Evolutionary conservation across 2,888 invertebrate species (phyloP), one percentile per base, ranked within the genome.

Genomic region (Meliscaeva auricollis): DNA sequence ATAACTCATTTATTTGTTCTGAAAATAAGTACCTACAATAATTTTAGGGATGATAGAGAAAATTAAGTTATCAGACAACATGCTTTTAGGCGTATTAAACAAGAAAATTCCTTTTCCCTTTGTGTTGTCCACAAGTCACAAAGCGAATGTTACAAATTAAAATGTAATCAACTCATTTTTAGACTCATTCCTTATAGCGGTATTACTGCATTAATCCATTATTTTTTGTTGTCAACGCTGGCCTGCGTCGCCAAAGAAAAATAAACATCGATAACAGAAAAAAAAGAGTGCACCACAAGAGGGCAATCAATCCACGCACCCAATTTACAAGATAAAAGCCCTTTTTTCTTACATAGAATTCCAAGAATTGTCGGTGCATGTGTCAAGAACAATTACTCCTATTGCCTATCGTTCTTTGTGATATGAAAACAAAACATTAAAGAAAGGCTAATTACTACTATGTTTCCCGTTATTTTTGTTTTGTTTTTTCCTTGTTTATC

Each of bases 361-460:
- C 35, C 2, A 50, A 52, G 54, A 52, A 69, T 41, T 30, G 30
- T 66, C 13, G 35, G 66, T 72, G 32, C 75, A 73, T 69, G 62
- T 73, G 68, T 56, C 85, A 69, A 68, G 46, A 73, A 56, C 76
- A 85, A 85, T 73, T 77, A 62, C 64, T 22, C 13, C 56, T 72
- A 68, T 72, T 68, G 73, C 62, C 81, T 68, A n/a, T n/a, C n/a
- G n/a, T n/a, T 46, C 30, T 73, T 41, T 62, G 58, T 38, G 38
- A 38, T 38, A 38, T 38, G 5, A 38, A 77, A 64, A 73, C 22
- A 81, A 69, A 81, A 81, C 77, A 84, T 20, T 22, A 11, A 54
- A 46, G 80, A 85, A 72, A 68, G 69, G 81, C 85, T 85, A 85
- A 85, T 85, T 81, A 73, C 32, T 22, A 41, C 26, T 7, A 38